Evolutionary conservation across 2,888 invertebrate genomes (phyloP).

Genomic region (Sipha maydis): DNA sequence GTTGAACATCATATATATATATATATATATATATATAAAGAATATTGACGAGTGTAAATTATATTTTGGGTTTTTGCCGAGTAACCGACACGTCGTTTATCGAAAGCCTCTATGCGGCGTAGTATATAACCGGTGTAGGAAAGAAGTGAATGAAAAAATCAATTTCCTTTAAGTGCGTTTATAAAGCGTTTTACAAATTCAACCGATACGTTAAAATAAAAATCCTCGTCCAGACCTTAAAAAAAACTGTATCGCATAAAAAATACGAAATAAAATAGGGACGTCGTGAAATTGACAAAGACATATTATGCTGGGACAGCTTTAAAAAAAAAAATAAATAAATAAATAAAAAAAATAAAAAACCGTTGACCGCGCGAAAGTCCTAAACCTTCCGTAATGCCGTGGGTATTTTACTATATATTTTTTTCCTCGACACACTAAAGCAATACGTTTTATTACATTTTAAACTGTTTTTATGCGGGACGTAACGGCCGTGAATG

Average conservation of each 20-base stretch:
- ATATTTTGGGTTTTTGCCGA: slow-evolving; percentile 47
- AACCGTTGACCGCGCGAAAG: slow-evolving; percentile 59
- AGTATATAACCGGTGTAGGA: neutral
- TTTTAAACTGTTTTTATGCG: slow-evolving; percentile 62
- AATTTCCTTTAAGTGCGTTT: slow-evolving; percentile 62
- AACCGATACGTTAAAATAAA: slow-evolving; percentile 62
- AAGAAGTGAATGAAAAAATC: slow-evolving; percentile 58
- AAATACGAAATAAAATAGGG: slow-evolving; percentile 60
- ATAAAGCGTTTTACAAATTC: slow-evolving; percentile 62
- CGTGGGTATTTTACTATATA: slow-evolving; percentile 49
- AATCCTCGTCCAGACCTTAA: slow-evolving; percentile 56
- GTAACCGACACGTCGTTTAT: slow-evolving; percentile 56
- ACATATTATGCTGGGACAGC: slow-evolving; percentile 58
- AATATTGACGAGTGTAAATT: slow-evolving; percentile 48
- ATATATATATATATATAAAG: neutral
- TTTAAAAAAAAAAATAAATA: slow-evolving; percentile 21
- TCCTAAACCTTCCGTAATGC: slow-evolving; percentile 58
- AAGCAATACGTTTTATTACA: slow-evolving; percentile 61
- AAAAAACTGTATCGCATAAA: slow-evolving; percentile 52
- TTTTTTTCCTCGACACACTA: slow-evolving; percentile 38
- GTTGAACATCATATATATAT: neutral
- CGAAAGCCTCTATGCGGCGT: slow-evolving; percentile 19
- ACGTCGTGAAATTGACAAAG: slow-evolving; percentile 61
- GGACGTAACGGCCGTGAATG: slow-evolving; percentile 60
- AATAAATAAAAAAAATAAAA: slow-evolving; percentile 22